Base-by-base conservation (phyloP, 2,797 vertebrate species). In the Halcyon smyrnensis region DNA sequence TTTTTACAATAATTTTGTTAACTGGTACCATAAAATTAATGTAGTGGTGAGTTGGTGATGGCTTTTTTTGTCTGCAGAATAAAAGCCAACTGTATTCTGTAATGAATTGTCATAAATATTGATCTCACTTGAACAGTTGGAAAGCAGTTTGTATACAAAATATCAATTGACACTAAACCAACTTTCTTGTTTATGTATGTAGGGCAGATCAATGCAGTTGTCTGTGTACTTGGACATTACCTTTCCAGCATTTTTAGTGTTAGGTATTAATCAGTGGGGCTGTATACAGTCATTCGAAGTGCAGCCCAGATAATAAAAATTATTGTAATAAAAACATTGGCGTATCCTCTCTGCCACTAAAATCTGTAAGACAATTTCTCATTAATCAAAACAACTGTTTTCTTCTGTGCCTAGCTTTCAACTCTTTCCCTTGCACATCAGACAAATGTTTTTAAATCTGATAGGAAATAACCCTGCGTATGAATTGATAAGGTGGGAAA, bases 1-100 rank as follows among this genome's bases (percentile, higher is more conserved):
- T 97, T 98, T 97, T 97, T 96, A 96, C 90, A 96, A 62, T 93
- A 84, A 82, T 74, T 95, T 68, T 95, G 91, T 87, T 91, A 90
- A 95, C 75, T 76, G 70, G 79, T 94, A 98, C 95, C 77, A 23
- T 97, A 92, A 95, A 94, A 50, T 87, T 56, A 80, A 50, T 93
- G 63, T 95, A 93, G 63, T 91, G 60, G 34, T 79, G 93, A 75
- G 85, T 87, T 89, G 62, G 79, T 95, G 82, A 84, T 50, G 91
- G 77, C 91, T 95, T 74, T 92, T 34, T 95, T 76, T 84, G 37
- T 76, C 82, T 94, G 56, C 67, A 71, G 86, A 96, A 95, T 95
- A 95, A 95, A 96, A 91, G 57, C 87, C 77, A 90, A 73, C 91
- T 83, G 39, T 75, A 87, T 95, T 95, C 82, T 91, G 46, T 78